phyloP scores from a whole-genome alignment of 2,888 invertebrate genomes.

The Synergus umbraculus region DNA sequence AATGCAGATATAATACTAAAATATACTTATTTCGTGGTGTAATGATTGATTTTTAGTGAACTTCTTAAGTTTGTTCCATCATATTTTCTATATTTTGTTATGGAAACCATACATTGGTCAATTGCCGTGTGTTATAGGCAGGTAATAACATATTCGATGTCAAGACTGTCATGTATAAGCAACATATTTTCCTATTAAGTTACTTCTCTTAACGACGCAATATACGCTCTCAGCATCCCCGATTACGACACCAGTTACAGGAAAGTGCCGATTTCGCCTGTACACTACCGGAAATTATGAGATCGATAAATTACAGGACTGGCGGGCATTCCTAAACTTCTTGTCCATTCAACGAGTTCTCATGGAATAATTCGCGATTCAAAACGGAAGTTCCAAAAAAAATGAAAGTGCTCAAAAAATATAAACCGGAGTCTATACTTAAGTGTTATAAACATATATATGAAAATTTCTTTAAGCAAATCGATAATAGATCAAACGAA shows the following conservation, averaged over 20 bases:
- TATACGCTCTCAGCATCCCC: constrained; percentile 41
- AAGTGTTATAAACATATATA: background rate
- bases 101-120: background rate
- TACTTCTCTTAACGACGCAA: constrained; percentile 34
- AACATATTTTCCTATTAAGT: constrained; percentile 27
- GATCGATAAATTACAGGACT: constrained; percentile 40
- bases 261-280: constrained; percentile 41
- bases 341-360: background rate
- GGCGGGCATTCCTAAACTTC: constrained; percentile 17
- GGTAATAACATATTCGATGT: background rate
- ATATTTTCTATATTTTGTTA: background rate
- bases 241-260: constrained; percentile 38
- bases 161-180: background rate
- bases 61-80: too few species aligned
- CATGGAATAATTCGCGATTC: background rate
- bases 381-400: background rate
- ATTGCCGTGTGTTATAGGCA: background rate
- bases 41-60: background rate
- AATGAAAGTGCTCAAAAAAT: background rate
- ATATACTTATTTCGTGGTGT: background rate
- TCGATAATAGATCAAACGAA: background rate
- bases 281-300: constrained; percentile 41
- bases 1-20: too few species aligned
- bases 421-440: background rate
- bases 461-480: background rate